These are phyloP conservation scores for Xestoiulus laeticollis DNA, from an alignment of 2,888 invertebrate genomes.

Conservation along the genomic window DNA sequence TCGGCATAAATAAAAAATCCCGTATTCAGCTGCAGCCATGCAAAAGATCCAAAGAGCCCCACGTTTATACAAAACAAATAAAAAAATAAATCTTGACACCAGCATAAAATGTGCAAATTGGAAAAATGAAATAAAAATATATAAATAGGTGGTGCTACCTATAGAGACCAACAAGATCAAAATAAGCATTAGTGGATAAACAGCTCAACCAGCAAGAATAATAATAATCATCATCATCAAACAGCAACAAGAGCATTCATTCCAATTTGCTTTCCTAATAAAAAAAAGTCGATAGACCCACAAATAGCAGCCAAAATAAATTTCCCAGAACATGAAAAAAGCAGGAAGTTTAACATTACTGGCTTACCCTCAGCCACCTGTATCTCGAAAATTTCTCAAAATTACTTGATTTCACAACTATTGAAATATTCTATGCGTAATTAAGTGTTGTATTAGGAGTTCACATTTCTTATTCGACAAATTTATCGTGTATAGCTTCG, in stretches of 20 bases:
- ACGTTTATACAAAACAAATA: constrained; percentile 32
- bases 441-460: not conserved
- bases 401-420: not conserved
- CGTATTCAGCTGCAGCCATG: constrained; percentile 29
- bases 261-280: constrained; percentile 33
- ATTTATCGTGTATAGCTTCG: too few species aligned
- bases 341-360: constrained; percentile 10
- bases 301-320: constrained; percentile 34
- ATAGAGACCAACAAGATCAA: constrained; percentile 34
- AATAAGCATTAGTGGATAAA: constrained; percentile 37
- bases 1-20: constrained; percentile 33
- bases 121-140: constrained; percentile 50
- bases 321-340: constrained; percentile 24
- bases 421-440: not conserved
- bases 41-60: constrained; percentile 33
- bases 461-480: too few species aligned
- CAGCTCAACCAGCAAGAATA: constrained; percentile 37
- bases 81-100: constrained; percentile 52
- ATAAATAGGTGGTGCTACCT: constrained; percentile 42
- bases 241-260: constrained; percentile 37
- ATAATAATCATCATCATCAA: constrained; percentile 24
- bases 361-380: constrained; percentile 23
- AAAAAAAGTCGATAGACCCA: constrained; percentile 34
- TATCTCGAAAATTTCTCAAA: not conserved
- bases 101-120: constrained; percentile 49